Percentiles rank a stretch among this genome's conserved stretches.
Evolutionary conservation across 2,888 invertebrate species (phyloP).

Genomic region (Temnothorax unifasciatus): DNA sequence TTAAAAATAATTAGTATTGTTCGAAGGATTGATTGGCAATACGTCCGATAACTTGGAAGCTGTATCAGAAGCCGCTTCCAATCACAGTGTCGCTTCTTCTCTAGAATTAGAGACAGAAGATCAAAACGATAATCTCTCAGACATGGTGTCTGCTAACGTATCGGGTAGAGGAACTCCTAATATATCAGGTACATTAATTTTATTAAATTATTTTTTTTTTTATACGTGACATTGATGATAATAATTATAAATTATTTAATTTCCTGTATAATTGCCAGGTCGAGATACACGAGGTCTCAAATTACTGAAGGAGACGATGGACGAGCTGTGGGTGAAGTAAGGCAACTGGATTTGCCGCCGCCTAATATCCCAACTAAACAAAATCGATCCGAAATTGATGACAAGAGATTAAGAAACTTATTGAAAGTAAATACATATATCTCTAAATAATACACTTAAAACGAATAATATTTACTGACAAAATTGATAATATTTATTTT

Average conservation of each 20-base stretch:
- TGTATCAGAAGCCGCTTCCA: conserved; percentile 97
- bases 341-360: conserved; percentile 84
- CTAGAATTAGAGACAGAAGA: conserved; percentile 95
- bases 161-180: conserved; percentile 97
- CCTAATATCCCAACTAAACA: conserved; percentile 89
- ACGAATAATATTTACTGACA: background rate
- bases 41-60: conserved; percentile 98
- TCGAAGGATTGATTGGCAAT: conserved; percentile 94
- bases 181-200: conserved; percentile 90
- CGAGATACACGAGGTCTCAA: conserved; percentile 98
- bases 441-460: background rate
- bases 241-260: background rate
- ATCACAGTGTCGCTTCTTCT: conserved; percentile 97
- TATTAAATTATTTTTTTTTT: conserved; percentile 17
- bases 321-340: conserved; percentile 85
- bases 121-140: conserved; percentile 97
- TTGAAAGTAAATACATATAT: conserved; percentile 86
- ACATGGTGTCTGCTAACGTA: conserved; percentile 98
- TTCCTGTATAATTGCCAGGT: conserved; percentile 85
- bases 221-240: background rate
- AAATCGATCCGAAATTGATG: conserved; percentile 97
- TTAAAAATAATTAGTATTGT: conserved; percentile 78
- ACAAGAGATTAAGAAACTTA: conserved; percentile 95
- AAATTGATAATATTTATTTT: background rate
- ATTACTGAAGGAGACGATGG: conserved; percentile 89